Percentiles rank a stretch among this genome's conserved stretches.
Conservation (phyloP, 2,797 vertebrate species). For the Amblyopsis hoosieri region DNA sequence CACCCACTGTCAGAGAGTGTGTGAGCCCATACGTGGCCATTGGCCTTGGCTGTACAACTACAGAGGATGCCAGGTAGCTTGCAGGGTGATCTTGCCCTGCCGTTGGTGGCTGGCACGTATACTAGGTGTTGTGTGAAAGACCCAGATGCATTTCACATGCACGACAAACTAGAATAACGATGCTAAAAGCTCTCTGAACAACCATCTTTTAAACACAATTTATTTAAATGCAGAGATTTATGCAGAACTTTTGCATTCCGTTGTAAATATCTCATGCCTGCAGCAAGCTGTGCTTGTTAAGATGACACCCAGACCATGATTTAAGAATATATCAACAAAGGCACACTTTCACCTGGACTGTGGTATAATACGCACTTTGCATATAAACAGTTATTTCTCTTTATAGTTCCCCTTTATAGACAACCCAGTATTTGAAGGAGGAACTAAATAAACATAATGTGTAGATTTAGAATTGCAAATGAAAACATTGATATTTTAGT, state of each 20-base stretch:
- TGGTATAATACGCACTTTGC: constrained; percentile 5
- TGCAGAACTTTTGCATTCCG: constrained; percentile 28
- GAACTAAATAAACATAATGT: constrained; percentile 39
- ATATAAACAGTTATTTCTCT: constrained; percentile 27
- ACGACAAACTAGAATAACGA: constrained; percentile 13
- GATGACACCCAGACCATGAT: constrained; percentile 22
- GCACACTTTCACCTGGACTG: constrained; percentile 19
- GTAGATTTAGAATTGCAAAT: constrained; percentile 45
- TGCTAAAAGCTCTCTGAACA: constrained; percentile 28
- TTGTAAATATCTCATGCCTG: constrained; percentile 24
- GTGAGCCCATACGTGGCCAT: constrained; percentile 88
- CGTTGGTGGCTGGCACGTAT: constrained; percentile 95
- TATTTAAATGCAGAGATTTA: constrained; percentile 46
- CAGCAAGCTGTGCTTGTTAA: constrained; percentile 22
- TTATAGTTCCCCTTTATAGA: constrained; percentile 21
- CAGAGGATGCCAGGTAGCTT: constrained; percentile 87
- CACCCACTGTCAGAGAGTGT: constrained; percentile 90
- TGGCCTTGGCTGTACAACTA: constrained; percentile 90
- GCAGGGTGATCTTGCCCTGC: constrained; percentile 92
- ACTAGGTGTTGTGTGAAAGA: constrained; percentile 83
- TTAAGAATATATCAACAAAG: constrained; percentile 7
- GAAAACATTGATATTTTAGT: constrained; percentile 36
- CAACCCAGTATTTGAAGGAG: constrained; percentile 13
- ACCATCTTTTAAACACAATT: constrained; percentile 13
- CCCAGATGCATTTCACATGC: constrained; percentile 25